A percentile compares a stretch with the other conserved stretches of the same genome.
phyloP scores from a whole-genome alignment of 2,113 vertebrate genomes.

The Stegastes partitus region DNA sequence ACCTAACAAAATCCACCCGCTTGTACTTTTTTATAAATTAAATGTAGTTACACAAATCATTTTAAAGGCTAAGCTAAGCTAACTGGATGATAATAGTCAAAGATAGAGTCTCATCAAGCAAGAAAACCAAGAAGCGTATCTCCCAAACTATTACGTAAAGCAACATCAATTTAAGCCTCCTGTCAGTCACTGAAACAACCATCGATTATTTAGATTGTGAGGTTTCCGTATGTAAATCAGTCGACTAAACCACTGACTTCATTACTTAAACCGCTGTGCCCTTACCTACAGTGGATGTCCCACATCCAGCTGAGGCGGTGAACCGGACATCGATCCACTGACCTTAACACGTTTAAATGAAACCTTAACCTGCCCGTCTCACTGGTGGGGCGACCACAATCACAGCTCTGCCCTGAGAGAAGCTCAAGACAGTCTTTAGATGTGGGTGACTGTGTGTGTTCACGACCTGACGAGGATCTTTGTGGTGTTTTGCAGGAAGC shows the following conservation, averaged over 20 bases:
- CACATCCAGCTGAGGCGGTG: constrained; percentile 4
- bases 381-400: too few relatives aligned
- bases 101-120: too few relatives aligned
- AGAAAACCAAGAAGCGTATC: not conserved
- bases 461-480: not conserved
- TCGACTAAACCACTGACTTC: not conserved
- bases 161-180: not conserved
- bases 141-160: not conserved
- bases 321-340: constrained; percentile 1
- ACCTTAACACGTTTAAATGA: not conserved
- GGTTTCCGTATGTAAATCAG: not conserved
- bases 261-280: not conserved
- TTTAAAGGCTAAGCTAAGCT: too few relatives aligned
- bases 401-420: not conserved
- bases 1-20: too few relatives aligned
- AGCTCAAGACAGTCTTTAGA: not conserved
- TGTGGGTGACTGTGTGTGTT: not conserved
- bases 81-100: too few relatives aligned
- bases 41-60: too few relatives aligned
- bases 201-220: not conserved
- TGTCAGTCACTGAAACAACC: not conserved
- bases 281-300: not conserved
- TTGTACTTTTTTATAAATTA: too few relatives aligned
- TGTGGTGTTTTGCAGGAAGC: constrained; percentile 85
- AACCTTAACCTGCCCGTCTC: not conserved